Percentiles rank a stretch among this genome's conserved stretches.
phyloP scores from a whole-genome alignment of 2,888 invertebrate genomes.

The Agriopis leucophaearia region DNA sequence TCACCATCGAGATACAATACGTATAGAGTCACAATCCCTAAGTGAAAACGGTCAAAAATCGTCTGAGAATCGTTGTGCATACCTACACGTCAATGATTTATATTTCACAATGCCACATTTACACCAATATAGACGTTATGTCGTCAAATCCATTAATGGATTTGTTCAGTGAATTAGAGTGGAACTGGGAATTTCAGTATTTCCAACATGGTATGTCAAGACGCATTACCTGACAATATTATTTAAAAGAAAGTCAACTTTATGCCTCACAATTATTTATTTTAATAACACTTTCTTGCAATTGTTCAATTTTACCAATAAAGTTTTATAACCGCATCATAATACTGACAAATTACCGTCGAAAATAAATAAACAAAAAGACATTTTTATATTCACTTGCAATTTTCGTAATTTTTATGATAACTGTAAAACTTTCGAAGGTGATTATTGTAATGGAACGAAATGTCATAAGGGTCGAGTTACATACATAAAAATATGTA shows the following conservation, averaged over 20 bases:
- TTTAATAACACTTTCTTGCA: constrained; percentile 15
- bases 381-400: constrained; percentile 12
- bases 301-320: constrained; percentile 17
- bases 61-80: no score
- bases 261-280: constrained; percentile 2
- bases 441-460: constrained; percentile 3
- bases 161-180: no score
- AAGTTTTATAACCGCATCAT: constrained; percentile 13
- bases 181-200: no score
- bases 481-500: not conserved
- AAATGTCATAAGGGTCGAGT: constrained; percentile 11
- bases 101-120: no score
- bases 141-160: no score
- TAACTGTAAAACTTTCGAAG: constrained; percentile 12
- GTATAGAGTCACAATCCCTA: no score
- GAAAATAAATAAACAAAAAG: constrained; percentile 13
- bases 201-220: no score
- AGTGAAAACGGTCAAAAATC: no score
- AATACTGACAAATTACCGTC: constrained; percentile 8
- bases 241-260: not conserved
- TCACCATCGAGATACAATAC: no score
- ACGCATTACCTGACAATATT: not conserved
- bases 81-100: no score
- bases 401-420: constrained; percentile 14
- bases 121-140: no score